phyloP scores from a whole-genome alignment of 1,140 invertebrate genomes.

The Halotydeus destructor region DNA sequence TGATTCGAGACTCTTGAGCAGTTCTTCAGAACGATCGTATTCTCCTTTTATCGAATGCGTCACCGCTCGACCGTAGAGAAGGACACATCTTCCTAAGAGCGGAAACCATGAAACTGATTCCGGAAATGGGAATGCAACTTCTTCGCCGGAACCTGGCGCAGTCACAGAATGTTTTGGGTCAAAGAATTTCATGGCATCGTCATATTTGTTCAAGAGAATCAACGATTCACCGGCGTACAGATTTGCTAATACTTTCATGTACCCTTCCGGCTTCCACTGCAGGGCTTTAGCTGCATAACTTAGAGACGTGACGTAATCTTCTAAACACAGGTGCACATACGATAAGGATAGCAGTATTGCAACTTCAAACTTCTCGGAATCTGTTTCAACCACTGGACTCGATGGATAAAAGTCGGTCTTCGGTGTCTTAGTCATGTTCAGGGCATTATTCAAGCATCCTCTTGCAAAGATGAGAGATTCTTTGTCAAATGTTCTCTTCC shows the following conservation, averaged over 20 bases:
- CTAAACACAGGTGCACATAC: constrained; percentile 61
- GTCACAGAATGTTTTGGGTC: constrained; percentile 21
- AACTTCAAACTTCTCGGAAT: constrained; percentile 6
- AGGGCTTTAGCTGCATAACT: constrained; percentile 35
- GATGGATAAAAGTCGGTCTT: constrained; percentile 5
- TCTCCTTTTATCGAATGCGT: constrained; percentile 51
- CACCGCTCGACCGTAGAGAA: constrained; percentile 58
- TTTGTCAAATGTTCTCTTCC: too few relatives aligned
- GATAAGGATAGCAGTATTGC: constrained; percentile 23
- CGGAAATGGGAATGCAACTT: background rate
- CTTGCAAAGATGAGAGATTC: constrained; percentile 54
- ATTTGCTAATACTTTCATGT: constrained; percentile 40
- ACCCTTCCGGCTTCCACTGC: background rate
- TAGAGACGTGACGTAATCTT: constrained; percentile 58
- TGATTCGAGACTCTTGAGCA: too few relatives aligned
- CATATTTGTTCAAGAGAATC: constrained; percentile 56
- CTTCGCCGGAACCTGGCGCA: background rate
- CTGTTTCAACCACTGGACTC: background rate
- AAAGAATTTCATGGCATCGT: constrained; percentile 60
- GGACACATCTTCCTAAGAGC: constrained; percentile 39
- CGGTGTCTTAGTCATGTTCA: constrained; percentile 32
- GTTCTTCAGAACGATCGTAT: too few relatives aligned
- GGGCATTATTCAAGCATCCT: constrained; percentile 63
- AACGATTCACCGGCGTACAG: constrained; percentile 72
- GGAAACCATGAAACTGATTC: constrained; percentile 48